A percentile compares a stretch with the other conserved stretches of the same genome.
These are phyloP conservation scores for Drosophila gunungcola DNA, from an alignment of 1,140 invertebrate species.

Conservation along the genomic window DNA sequence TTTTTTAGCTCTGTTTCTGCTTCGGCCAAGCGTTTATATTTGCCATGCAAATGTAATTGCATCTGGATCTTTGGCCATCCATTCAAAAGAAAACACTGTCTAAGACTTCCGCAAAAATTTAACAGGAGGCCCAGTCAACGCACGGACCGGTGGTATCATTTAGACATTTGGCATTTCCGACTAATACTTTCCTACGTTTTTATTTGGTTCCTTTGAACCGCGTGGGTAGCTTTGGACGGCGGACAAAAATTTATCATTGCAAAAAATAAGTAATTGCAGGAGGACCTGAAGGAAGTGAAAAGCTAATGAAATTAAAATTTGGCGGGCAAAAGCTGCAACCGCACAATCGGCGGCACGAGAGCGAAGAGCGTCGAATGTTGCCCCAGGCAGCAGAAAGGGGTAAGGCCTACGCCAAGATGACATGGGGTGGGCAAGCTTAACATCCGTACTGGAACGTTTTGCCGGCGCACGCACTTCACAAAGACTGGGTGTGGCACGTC, in stretches of 20 bases:
- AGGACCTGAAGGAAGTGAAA: not conserved
- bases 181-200: not conserved
- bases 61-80: too few relatives aligned
- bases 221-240: not conserved
- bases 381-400: not conserved
- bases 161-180: not conserved
- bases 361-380: not conserved
- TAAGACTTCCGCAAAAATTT: not conserved
- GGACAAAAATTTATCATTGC: constrained; percentile 4
- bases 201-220: constrained; percentile 21
- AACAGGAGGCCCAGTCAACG: not conserved
- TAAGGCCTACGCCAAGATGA: constrained; percentile 51
- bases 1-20: not conserved
- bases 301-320: constrained; percentile 21
- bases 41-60: too few relatives aligned
- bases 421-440: constrained; percentile 28
- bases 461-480: constrained; percentile 33
- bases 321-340: not conserved
- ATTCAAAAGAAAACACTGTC: constrained; percentile 1
- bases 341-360: not conserved
- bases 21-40: not conserved
- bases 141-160: too few relatives aligned
- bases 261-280: constrained; percentile 5
- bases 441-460: not conserved
- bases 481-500: constrained; percentile 65